Conservation (phyloP, 2,113 vertebrate species). For the Syrmaticus mikado region DNA sequence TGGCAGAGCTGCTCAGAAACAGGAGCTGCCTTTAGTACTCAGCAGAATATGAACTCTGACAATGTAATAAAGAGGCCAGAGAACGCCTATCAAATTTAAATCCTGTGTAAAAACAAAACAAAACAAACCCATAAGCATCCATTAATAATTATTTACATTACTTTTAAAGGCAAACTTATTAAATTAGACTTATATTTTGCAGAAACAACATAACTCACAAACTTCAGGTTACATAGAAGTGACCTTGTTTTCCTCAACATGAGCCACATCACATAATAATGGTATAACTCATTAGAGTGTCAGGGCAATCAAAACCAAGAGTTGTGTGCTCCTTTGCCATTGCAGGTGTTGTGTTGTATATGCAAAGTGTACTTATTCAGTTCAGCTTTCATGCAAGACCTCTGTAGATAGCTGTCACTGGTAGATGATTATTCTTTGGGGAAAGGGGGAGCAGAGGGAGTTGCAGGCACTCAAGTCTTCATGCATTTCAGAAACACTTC, state of each 20-base stretch:
- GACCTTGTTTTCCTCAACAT: background rate
- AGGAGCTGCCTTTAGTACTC: background rate
- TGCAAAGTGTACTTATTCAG: background rate
- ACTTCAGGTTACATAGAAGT: background rate
- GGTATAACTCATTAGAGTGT: constrained; percentile 8
- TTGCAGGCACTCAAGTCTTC: background rate
- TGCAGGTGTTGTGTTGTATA: background rate
- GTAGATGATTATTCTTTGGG: background rate
- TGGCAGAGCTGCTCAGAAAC: background rate
- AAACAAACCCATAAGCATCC: too few relatives aligned
- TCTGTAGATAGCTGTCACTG: background rate
- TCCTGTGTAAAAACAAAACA: background rate
- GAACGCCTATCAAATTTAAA: background rate
- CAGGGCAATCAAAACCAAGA: background rate
- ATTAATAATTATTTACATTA: background rate
- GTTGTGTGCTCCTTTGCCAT: background rate
- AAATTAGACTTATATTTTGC: background rate
- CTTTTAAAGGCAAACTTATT: background rate
- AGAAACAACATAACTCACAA: background rate
- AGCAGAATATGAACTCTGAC: background rate
- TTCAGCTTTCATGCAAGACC: background rate
- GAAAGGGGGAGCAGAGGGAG: background rate
- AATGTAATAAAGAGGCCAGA: background rate
- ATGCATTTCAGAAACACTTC: background rate
- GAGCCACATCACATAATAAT: background rate